Base-by-base conservation (phyloP, 1,140 invertebrate genomes). In the Rhagoletis zephyria region DNA sequence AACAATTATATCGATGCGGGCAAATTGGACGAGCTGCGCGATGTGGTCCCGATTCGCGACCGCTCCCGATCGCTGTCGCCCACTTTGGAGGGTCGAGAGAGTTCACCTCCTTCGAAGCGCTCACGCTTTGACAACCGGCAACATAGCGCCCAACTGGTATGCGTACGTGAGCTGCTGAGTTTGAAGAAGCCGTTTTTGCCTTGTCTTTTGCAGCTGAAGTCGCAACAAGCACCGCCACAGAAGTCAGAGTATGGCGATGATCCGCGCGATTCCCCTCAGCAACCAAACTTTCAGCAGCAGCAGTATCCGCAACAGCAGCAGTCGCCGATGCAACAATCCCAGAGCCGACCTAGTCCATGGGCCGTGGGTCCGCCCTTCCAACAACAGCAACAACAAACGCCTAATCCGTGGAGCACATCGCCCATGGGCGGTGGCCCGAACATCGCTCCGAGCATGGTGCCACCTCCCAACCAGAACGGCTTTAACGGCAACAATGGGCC, bases 1-100 rank as follows among this genome's bases (percentile, higher is more conserved):
- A 96, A 96, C 90, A 96, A 95, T 91, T 95, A 95, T 87, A 95
- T 97, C 19, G 95, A 95, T 89, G 95, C 96, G 6, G 96, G 96
- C 67, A 96, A 96, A 92, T 95, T 97, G 87, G 96, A 96, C 91
- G 96, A 97, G 90, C 89, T 97, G 51, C 94, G 95, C 67, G 96
- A 97, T 90, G 95, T 97, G 1, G 95, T 96, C 89, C 95, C 94
- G 77, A 94, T 94, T 87, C 94, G 95, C 85, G 95, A 95, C 88
- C 93, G 95, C 5, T 93, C 90, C 0, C 87, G 90, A 12, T 96
- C 92, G 89, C 93, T 89, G 90, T 94, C 87, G 90, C 93, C 90
- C 89, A 92, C 88, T 86, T 85, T 90, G n/a, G 92, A 92, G 59
- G 88, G 90, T 3, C 88, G 89, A 7, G 91, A 90, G 7, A 88